Evolutionary conservation across 2,113 vertebrate species (phyloP), one percentile per base, ranked within the genome.

Genomic region (Natator depressus): DNA sequence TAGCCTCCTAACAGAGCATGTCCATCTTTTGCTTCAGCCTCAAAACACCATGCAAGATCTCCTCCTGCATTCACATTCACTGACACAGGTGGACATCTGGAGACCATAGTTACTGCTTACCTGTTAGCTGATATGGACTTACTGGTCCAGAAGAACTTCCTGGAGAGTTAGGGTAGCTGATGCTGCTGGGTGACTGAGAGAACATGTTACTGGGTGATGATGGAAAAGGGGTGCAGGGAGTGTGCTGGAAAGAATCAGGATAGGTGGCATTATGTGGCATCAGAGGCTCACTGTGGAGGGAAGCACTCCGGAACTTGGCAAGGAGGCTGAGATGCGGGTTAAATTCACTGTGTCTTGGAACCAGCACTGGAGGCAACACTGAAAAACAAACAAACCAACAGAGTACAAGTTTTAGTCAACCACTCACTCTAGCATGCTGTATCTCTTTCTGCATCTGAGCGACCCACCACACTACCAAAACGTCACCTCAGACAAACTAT

Each of bases 261-360:
- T 99, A 99, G 80, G 99, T 99, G 97, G 99, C 99, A 12, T 99
- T 99, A 97, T 99, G 99, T 0, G 99, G 99, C 99, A 99, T 99
- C 93, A 99, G 98, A 0, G 99, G 99, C 97, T 99, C 99, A 0
- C 98, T 99, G 98, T 99, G 99, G 51, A 99, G 98, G 27, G 99
- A 99, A 83, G 99, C 97, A 22, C 99, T 99, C 86, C 99, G 98
- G 97, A 99, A 99, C 97, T 99, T 99, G 89, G 99, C 99, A 35
- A 99, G 98, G 14, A 99, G 98, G 96, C 99, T 99, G 98, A 99
- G 99, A 93, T 99, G 99, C n/a, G 99, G 99, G 98, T 99, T 99
- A 92, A 99, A 99, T 96, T 99, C 99, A 0, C 99, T 99, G 98
- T 99, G 99, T 65, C 99, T 99, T n/a, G 99, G 99, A 82, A 99